Conservation (phyloP, 1,140 invertebrate genomes). For the Tachypleus tridentatus region DNA sequence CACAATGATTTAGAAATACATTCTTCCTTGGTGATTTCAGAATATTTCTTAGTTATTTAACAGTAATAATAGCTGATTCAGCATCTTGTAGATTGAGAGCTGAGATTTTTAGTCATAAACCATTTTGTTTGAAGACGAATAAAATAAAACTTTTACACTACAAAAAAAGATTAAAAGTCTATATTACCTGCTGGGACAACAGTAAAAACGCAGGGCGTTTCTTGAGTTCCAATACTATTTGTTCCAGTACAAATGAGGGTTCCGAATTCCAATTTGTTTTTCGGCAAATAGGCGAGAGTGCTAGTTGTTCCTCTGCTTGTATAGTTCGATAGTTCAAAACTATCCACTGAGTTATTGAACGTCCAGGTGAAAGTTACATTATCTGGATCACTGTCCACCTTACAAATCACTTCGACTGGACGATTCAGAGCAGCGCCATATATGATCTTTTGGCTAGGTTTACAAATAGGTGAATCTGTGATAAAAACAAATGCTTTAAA, state of each 20-base stretch:
- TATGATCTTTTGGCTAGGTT: constrained; percentile 50
- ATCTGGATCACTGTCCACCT: constrained; percentile 31
- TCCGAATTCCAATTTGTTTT: constrained; percentile 73
- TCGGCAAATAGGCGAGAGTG: constrained; percentile 37
- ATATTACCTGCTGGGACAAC: constrained; percentile 62
- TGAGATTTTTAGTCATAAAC: no score
- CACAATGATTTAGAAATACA: no score
- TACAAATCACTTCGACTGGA: constrained; percentile 69
- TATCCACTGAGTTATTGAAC: constrained; percentile 56
- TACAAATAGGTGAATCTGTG: constrained; percentile 73
- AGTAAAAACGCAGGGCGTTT: constrained; percentile 72
- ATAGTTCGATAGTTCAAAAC: constrained; percentile 12
- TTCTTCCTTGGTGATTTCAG: no score
- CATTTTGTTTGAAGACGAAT: no score
- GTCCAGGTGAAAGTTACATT: constrained; percentile 24
- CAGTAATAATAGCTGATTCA: no score
- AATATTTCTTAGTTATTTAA: no score
- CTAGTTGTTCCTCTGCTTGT: constrained; percentile 7
- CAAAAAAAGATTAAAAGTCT: no score
- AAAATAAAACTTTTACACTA: no score
- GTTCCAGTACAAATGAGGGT: constrained; percentile 44
- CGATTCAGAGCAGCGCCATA: constrained; percentile 82
- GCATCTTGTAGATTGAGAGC: no score
- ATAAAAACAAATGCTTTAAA: constrained; percentile 1
- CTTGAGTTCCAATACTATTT: constrained; percentile 48